These are phyloP conservation scores for Hyppa rectilinea DNA, from an alignment of 2,888 invertebrate genomes.

Conservation along the genomic window DNA sequence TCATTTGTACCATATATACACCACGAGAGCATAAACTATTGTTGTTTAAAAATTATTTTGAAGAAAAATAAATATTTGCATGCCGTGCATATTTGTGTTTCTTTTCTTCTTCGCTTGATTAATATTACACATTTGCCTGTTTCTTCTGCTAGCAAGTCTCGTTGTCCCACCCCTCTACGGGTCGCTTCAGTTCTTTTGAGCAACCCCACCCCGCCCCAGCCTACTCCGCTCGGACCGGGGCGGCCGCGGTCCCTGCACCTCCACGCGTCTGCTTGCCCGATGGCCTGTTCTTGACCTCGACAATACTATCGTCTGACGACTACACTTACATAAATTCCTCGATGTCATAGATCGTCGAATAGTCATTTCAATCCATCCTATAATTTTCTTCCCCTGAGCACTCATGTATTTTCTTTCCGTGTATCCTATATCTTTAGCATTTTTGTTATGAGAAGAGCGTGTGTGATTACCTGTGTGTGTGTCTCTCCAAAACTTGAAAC, in stretches of 20 bases:
- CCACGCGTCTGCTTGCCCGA: neutral
- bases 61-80: slow-evolving; percentile 88
- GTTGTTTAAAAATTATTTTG: slow-evolving; percentile 90
- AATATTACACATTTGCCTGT: slow-evolving; percentile 69
- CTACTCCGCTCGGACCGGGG: neutral
- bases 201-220: neutral
- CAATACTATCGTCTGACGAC: neutral
- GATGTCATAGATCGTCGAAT: neutral
- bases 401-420: neutral
- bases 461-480: neutral
- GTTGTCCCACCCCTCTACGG: neutral
- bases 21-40: slow-evolving; percentile 84
- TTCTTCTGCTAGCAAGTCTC: slow-evolving; percentile 1
- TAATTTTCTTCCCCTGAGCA: neutral
- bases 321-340: neutral
- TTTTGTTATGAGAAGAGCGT: slow-evolving; percentile 9
- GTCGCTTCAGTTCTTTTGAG: neutral
- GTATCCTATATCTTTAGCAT: slow-evolving; percentile 43
- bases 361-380: neutral
- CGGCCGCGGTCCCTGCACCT: no score
- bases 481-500: neutral
- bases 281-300: no score
- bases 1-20: slow-evolving; percentile 87
- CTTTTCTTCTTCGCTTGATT: slow-evolving; percentile 54
- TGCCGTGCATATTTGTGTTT: slow-evolving; percentile 84